phyloP scores from a whole-genome alignment of 1,140 invertebrate genomes.

The Anagrus nilaparvatae region DNA sequence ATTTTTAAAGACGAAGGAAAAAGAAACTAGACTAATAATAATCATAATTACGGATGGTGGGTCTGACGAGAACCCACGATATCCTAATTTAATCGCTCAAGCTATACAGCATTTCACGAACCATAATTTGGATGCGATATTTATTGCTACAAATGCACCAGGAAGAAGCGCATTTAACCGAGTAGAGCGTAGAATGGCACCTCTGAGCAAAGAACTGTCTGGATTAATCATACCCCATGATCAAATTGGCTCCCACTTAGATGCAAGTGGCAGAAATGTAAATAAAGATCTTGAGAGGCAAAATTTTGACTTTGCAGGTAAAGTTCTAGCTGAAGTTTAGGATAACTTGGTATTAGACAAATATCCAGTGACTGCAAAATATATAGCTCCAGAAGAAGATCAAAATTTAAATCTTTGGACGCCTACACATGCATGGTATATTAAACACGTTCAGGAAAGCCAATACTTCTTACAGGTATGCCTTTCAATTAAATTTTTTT shows the following conservation, averaged over 20 bases:
- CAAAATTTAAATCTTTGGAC: too few relatives aligned
- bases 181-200: slow-evolving; percentile 30
- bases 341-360: slow-evolving; percentile 19
- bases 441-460: slow-evolving; percentile 2
- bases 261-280: slow-evolving; percentile 25
- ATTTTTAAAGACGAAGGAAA: too few relatives aligned
- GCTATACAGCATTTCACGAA: slow-evolving; percentile 29
- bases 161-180: slow-evolving; percentile 26
- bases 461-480: slow-evolving; percentile 16
- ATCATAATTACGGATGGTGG: slow-evolving; percentile 31
- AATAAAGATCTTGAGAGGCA: slow-evolving; percentile 26
- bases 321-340: slow-evolving; percentile 25
- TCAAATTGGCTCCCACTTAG: slow-evolving; percentile 31
- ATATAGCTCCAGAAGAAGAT: slow-evolving; percentile 5
- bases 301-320: slow-evolving; percentile 26
- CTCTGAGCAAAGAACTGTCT: slow-evolving; percentile 28
- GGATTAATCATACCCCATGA: slow-evolving; percentile 31
- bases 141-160: slow-evolving; percentile 35
- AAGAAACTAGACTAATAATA: slow-evolving; percentile 19
- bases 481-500: too few relatives aligned
- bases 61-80: slow-evolving; percentile 36
- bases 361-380: slow-evolving; percentile 26
- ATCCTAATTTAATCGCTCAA: slow-evolving; percentile 25
- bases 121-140: slow-evolving; percentile 33
- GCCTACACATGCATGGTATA: slow-evolving; percentile 1